Base-by-base conservation (phyloP, 1,140 invertebrate species). In the Phthorimaea operculella region DNA sequence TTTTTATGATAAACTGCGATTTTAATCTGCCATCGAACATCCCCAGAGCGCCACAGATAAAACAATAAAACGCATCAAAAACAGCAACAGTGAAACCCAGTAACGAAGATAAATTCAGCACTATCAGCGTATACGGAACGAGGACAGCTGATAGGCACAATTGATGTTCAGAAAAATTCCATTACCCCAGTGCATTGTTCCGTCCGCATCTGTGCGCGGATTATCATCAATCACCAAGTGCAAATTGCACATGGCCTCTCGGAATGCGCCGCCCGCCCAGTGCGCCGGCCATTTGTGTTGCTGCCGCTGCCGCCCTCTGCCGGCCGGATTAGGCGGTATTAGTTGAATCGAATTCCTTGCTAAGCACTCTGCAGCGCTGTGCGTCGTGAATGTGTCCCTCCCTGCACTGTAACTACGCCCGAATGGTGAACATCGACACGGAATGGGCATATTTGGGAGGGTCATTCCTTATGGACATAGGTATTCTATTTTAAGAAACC, bases 301-400 rank as follows among this genome's bases (percentile, higher is more conserved):
- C 44, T 15, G 16, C 74, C 65, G 68, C 21, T 28, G 6, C 21
- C 21, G 21, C 21, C 21, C 21, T 28, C 71, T 64, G 73, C 44
- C 44, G 44, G 4, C 1, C n/a, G 80, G 80, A 83, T 83, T 83
- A 83, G 76, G 67, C 52, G 60, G 80, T 66, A 81, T 81, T 81
- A 83, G 72, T 72, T 77, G 80, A 80, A 83, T 81, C 77, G 77
- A 80, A 81, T 81, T 79, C 72, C 71, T 63, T 74, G 66, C 70
- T 81, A 76, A 83, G 76, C 77, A 64, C 71, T 76, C 59, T 80
- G 76, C 44, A 64, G 74, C 61, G 60, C 72, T 68, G 78, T 78
- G 72, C 68, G 74, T 79, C 21, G 21, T 28, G 11, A 15, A 47
- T 9, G 60, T 69, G 21, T 28, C 21, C 21, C 66, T 64, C 57